phyloP scores from a whole-genome alignment of 2,888 invertebrate species.

The Galeruca laticollis region DNA sequence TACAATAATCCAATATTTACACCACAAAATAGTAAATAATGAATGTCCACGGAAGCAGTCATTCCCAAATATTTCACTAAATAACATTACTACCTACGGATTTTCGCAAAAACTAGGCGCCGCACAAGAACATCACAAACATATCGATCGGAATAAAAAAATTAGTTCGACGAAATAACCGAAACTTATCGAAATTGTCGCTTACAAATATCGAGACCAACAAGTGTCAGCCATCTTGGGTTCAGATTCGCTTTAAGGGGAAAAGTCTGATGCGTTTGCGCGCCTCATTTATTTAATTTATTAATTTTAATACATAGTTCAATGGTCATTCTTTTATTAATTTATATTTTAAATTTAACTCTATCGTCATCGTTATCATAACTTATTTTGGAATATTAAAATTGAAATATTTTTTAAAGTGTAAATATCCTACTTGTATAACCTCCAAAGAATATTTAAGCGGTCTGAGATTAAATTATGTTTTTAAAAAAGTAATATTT shows the following conservation, averaged over 20 bases:
- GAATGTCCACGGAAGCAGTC: conserved; percentile 59
- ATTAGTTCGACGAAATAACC: conserved; percentile 48
- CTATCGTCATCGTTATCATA: conserved; percentile 3
- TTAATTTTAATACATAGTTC: conserved; percentile 77
- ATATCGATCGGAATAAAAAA: conserved; percentile 36
- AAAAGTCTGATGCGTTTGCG: conserved; percentile 67
- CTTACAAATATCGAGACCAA: conserved; percentile 61
- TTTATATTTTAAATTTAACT: conserved; percentile 27
- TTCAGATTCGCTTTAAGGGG: conserved; percentile 36
- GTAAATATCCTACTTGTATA: not conserved
- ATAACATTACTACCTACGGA: conserved; percentile 56
- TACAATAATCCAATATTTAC: conserved; percentile 56
- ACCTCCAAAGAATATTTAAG: not conserved
- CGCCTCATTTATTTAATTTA: conserved; percentile 71
- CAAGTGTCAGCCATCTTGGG: conserved; percentile 67
- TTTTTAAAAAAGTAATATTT: not conserved
- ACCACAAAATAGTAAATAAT: conserved; percentile 57
- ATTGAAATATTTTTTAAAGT: not conserved
- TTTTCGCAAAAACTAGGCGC: conserved; percentile 23
- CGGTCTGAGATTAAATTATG: not conserved
- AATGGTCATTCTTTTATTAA: conserved; percentile 32
- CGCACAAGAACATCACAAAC: conserved; percentile 43
- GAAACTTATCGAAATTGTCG: conserved; percentile 55
- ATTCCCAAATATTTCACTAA: conserved; percentile 57
- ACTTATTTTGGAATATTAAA: not conserved